Evolutionary conservation across 2,113 vertebrate species (phyloP).

Genomic region (Ia io): DNA sequence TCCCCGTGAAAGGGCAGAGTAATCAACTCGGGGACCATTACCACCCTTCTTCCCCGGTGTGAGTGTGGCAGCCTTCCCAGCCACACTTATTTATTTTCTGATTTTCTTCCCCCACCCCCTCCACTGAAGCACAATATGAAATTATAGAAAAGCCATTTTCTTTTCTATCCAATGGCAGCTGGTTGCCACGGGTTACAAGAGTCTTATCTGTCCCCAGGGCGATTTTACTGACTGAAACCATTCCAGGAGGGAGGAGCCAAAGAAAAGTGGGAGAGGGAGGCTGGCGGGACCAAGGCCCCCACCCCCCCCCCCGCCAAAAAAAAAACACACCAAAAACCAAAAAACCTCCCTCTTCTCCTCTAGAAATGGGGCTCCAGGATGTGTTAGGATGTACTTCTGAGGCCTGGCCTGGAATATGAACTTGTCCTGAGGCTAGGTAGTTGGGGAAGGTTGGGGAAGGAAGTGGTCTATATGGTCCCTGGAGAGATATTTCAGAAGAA

Average conservation of each 20-base stretch:
- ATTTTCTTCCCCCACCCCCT: background rate
- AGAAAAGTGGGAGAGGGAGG: background rate
- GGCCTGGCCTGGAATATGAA: background rate
- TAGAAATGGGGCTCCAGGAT: fast-evolving
- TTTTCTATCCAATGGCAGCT: conserved; percentile 68
- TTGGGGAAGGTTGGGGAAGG: background rate
- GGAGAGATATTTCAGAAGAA: background rate
- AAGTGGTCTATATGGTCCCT: background rate
- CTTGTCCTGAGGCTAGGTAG: background rate
- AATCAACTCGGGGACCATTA: conserved; percentile 6
- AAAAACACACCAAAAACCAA: too few species aligned
- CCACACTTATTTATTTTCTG: conserved; percentile 40
- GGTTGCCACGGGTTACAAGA: conserved; percentile 78
- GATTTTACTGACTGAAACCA: conserved; percentile 62
- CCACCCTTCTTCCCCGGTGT: background rate
- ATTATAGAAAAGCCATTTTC: conserved; percentile 76
- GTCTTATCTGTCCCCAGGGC: conserved; percentile 60
- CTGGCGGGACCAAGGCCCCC: too few species aligned
- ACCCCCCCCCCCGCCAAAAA: too few species aligned
- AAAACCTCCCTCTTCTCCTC: fast-evolving
- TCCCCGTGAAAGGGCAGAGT: conserved; percentile 1
- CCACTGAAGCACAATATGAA: conserved; percentile 67
- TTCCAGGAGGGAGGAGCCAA: background rate
- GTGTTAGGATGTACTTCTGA: background rate
- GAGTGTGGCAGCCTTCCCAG: background rate